Percentiles rank a stretch among this genome's conserved stretches.
Evolutionary conservation across 2,797 vertebrate genomes (phyloP).

Genomic region (Calcarius lapponicus): DNA sequence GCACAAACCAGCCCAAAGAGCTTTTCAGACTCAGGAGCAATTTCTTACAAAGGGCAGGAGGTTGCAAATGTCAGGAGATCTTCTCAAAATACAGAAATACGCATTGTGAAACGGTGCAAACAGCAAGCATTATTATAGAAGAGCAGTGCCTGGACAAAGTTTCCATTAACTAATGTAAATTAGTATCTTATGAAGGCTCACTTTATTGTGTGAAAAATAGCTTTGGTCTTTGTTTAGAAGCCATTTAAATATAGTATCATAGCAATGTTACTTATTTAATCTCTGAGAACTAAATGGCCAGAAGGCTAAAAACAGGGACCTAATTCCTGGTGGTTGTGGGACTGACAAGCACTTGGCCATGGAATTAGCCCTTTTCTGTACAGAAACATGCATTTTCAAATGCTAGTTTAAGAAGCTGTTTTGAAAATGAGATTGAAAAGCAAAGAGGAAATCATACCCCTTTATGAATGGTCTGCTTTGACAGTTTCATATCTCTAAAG

Average conservation of each 20-base stretch:
- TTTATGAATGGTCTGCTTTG: not conserved
- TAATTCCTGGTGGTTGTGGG: not conserved
- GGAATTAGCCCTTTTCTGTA: not conserved
- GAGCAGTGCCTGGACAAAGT: not conserved
- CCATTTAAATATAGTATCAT: not conserved
- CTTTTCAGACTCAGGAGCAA: not conserved
- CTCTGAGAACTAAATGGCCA: not conserved
- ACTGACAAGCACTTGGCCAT: not conserved
- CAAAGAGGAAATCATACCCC: not conserved
- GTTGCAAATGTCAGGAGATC: not conserved
- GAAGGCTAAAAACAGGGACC: not conserved
- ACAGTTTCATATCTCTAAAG: slow-evolving; percentile 33
- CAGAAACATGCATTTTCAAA: not conserved
- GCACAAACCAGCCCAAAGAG: not conserved
- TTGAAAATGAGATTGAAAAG: not conserved
- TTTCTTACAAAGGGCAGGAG: not conserved
- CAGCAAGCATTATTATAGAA: not conserved
- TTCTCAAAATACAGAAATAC: not conserved
- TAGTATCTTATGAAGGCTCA: not conserved
- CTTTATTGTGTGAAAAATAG: not conserved
- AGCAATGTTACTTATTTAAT: not conserved
- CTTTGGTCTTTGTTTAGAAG: not conserved
- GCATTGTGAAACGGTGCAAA: not conserved
- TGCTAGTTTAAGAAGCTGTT: not conserved
- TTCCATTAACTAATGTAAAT: not conserved